These are phyloP conservation scores for Limnephilus auricula DNA, from an alignment of 2,888 invertebrate species.

Conservation along the genomic window DNA sequence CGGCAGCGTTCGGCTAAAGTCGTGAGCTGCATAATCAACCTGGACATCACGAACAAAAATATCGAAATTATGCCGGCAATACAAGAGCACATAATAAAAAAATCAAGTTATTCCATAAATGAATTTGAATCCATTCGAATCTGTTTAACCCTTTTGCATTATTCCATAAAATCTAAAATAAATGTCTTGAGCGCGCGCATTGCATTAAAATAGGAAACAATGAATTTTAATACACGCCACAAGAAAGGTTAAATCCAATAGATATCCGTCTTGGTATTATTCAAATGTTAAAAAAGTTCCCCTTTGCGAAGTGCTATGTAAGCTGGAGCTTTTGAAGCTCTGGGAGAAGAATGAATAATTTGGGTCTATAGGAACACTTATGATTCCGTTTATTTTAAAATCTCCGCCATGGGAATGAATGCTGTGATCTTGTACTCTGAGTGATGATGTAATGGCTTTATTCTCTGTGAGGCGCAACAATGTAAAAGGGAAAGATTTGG, in stretches of 20 bases:
- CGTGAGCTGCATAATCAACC: constrained; percentile 48
- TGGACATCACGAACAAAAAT: neutral
- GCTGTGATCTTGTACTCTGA: constrained; percentile 11
- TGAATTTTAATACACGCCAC: neutral
- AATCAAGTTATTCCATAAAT: neutral
- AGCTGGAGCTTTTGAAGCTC: neutral
- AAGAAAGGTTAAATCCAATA: neutral
- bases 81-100: constrained; percentile 5
- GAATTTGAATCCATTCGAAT: neutral
- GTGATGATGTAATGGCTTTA: constrained; percentile 39
- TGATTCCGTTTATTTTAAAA: constrained; percentile 27
- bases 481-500: constrained; percentile 12
- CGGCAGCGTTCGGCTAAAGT: constrained; percentile 51
- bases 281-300: neutral
- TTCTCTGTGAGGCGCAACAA: neutral
- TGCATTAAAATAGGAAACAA: neutral
- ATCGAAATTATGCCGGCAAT: neutral
- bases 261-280: neutral
- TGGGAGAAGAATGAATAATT: neutral
- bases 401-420: constrained; percentile 35
- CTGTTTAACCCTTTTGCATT: neutral
- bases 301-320: neutral
- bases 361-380: constrained; percentile 9
- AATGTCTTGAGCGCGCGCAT: neutral
- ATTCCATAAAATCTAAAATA: neutral